Conservation (phyloP, 2,113 vertebrate genomes). For the Eptatretus burgeri region DNA sequence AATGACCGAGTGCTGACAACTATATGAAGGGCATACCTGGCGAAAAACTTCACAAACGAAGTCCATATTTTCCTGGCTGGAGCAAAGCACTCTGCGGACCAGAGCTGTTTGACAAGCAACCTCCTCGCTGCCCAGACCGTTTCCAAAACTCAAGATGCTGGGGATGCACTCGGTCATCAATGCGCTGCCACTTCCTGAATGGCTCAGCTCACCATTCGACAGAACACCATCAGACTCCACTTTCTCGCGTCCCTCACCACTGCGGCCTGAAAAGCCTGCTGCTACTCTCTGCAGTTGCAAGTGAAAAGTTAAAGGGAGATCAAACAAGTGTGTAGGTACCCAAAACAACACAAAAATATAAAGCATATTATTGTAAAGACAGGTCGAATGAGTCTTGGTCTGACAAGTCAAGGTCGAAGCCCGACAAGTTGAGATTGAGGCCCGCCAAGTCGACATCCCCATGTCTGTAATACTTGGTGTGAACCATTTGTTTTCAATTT, state of each 20-base stretch:
- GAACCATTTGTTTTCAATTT: no score
- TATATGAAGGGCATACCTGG: conserved; percentile 29
- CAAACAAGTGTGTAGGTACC: no score
- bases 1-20: no score
- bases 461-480: no score
- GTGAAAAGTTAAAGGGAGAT: background rate
- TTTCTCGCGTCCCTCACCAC: conserved; percentile 23
- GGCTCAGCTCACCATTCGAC: conserved; percentile 24
- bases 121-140: conserved; percentile 52
- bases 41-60: conserved; percentile 96
- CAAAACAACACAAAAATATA: no score
- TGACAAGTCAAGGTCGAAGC: no score
- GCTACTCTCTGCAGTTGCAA: conserved; percentile 44
- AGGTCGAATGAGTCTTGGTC: no score
- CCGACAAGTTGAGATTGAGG: no score
- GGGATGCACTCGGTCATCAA: conserved; percentile 62
- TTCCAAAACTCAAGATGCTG: conserved; percentile 95
- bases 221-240: conserved; percentile 62
- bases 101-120: conserved; percentile 91
- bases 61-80: conserved; percentile 67
- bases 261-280: conserved; percentile 36
- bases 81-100: conserved; percentile 67
- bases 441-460: no score
- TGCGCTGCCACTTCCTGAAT: conserved; percentile 30
- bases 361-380: no score